These are phyloP conservation scores for Sphecodes monilicornis DNA, from an alignment of 2,888 invertebrate species.

Conservation along the genomic window DNA sequence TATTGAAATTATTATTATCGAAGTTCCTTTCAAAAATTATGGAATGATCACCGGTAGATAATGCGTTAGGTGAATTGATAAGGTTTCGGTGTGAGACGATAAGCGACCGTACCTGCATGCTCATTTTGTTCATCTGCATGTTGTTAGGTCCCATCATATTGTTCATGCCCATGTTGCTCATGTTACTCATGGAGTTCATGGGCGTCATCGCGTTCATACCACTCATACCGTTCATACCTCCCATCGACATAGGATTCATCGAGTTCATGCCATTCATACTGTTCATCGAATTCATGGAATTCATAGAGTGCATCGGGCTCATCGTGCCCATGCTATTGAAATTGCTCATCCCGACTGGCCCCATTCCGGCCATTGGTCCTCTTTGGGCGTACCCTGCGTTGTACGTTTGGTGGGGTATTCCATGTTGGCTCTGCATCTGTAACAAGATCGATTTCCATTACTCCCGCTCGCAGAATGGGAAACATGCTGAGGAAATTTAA, in stretches of 20 bases:
- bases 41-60: too few relatives aligned
- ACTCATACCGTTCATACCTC: slow-evolving; percentile 86
- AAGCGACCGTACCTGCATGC: slow-evolving; percentile 86
- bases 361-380: slow-evolving; percentile 86
- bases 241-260: slow-evolving; percentile 85
- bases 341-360: slow-evolving; percentile 88
- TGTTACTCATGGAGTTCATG: slow-evolving; percentile 85
- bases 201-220: slow-evolving; percentile 88
- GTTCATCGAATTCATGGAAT: slow-evolving; percentile 88
- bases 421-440: slow-evolving; percentile 89
- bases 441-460: slow-evolving; percentile 60
- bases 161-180: slow-evolving; percentile 87
- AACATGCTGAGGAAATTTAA: too few relatives aligned
- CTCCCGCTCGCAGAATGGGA: too few relatives aligned
- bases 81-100: neutral
- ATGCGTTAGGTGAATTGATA: too few relatives aligned
- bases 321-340: slow-evolving; percentile 89
- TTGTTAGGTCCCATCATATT: slow-evolving; percentile 86
- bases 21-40: too few relatives aligned
- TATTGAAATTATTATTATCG: too few relatives aligned
- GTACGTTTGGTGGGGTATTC: slow-evolving; percentile 81
- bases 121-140: slow-evolving; percentile 90
- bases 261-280: slow-evolving; percentile 87
- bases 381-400: slow-evolving; percentile 80
- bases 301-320: slow-evolving; percentile 86